A percentile compares a stretch with the other conserved stretches of the same genome.
Evolutionary conservation across 2,888 invertebrate species (phyloP).

Genomic region (Chrysotoxum bicinctum): DNA sequence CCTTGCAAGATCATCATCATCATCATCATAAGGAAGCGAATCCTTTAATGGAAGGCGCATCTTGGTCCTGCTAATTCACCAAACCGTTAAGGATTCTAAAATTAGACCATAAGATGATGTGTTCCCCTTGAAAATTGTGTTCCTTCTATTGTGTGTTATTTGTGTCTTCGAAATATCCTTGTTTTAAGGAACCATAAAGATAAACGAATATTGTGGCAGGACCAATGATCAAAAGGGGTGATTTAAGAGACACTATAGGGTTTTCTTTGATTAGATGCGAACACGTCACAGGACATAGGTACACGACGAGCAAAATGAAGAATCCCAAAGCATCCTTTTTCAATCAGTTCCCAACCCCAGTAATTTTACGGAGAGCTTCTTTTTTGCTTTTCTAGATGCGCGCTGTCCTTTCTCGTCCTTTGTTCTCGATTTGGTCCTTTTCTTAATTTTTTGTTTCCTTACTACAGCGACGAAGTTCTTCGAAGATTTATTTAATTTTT

Average conservation of each 20-base stretch:
- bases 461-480: not conserved
- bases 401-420: conserved; percentile 25
- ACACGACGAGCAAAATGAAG: not conserved
- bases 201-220: conserved; percentile 43
- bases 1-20: conserved; percentile 40
- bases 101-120: conserved; percentile 68
- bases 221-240: conserved; percentile 68
- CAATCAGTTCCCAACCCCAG: conserved; percentile 47
- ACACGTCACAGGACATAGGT: conserved; percentile 51
- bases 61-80: conserved; percentile 58
- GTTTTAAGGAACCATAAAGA: conserved; percentile 65
- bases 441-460: conserved; percentile 14
- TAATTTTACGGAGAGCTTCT: conserved; percentile 71
- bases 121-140: conserved; percentile 23
- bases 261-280: conserved; percentile 74
- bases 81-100: conserved; percentile 72
- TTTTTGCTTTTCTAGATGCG: not conserved
- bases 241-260: conserved; percentile 31
- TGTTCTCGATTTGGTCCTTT: conserved; percentile 33
- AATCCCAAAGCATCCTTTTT: conserved; percentile 30
- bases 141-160: conserved; percentile 20
- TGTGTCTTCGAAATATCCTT: conserved; percentile 54
- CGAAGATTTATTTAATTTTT: conserved; percentile 70
- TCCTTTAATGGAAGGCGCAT: conserved; percentile 49
- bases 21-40: conserved; percentile 43